Evolutionary conservation across 2,797 vertebrate species (phyloP).

Genomic region (Phataginus tetradactyla): DNA sequence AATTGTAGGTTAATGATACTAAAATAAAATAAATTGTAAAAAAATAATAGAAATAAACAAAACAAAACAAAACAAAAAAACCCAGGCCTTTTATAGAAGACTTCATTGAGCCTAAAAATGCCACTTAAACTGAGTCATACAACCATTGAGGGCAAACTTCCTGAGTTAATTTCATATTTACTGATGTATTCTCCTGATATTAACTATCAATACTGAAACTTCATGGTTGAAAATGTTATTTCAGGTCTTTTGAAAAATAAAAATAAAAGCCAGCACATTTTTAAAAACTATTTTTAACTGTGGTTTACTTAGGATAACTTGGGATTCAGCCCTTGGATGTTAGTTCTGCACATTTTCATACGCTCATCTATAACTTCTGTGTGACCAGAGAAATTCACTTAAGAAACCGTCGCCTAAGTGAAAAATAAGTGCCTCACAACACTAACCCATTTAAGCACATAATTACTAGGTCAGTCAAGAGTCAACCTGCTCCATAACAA

Average conservation of each 20-base stretch:
- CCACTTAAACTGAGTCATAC: not conserved
- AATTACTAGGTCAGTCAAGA: slow-evolving; percentile 64
- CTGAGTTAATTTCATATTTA: not conserved
- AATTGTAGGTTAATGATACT: no score
- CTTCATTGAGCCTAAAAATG: not conserved
- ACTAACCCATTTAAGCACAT: slow-evolving; percentile 32
- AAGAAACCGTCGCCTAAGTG: slow-evolving; percentile 62
- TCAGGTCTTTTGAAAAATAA: not conserved
- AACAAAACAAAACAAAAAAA: no score
- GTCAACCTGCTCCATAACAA: not conserved
- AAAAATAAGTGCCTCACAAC: slow-evolving; percentile 67
- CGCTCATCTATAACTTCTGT: slow-evolving; percentile 38
- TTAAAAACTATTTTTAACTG: not conserved
- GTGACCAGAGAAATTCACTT: slow-evolving; percentile 65
- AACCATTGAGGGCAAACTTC: not conserved
- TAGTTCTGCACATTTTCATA: not conserved
- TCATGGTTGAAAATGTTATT: not conserved
- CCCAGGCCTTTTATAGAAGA: not conserved
- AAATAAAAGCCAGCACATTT: not conserved
- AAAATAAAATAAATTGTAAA: no score
- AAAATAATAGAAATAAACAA: no score
- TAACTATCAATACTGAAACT: not conserved
- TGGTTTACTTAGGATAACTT: not conserved
- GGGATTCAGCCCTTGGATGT: not conserved
- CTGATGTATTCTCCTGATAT: not conserved